Percentiles rank a stretch among this genome's conserved stretches.
These are phyloP conservation scores for Rhinoraja longicauda DNA, from an alignment of 2,797 vertebrate genomes.

Conservation along the genomic window DNA sequence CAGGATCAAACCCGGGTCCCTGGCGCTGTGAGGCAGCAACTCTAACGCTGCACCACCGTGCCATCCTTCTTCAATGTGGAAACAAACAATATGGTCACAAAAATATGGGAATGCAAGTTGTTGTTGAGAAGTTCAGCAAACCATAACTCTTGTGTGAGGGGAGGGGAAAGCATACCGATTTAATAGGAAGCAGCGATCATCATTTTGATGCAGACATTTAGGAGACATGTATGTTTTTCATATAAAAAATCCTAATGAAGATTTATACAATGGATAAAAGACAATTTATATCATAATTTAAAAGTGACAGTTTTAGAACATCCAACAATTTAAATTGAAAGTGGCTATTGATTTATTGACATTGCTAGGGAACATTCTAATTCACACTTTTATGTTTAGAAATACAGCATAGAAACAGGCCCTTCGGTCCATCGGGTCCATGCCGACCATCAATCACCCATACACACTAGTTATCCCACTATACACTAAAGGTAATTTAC, in stretches of 20 bases:
- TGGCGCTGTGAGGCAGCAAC: too few species aligned
- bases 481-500: too few species aligned
- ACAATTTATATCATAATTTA: slow-evolving; percentile 8
- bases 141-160: background rate
- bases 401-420: too few species aligned
- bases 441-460: too few species aligned
- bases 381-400: background rate
- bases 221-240: background rate
- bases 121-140: background rate
- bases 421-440: too few species aligned
- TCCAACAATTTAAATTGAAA: too few species aligned
- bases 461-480: too few species aligned
- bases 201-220: background rate
- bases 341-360: slow-evolving; percentile 11
- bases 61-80: too few species aligned
- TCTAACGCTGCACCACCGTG: too few species aligned
- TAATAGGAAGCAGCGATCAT: background rate
- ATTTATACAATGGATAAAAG: background rate
- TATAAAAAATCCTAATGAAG: background rate
- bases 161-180: background rate
- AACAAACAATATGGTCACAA: too few species aligned
- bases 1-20: too few species aligned
- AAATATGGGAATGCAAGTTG: background rate
- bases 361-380: background rate
- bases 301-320: slow-evolving; percentile 3